A percentile compares a stretch with the other conserved stretches of the same genome.
Evolutionary conservation across 2,113 vertebrate genomes (phyloP).

Genomic region (Oriolus oriolus): DNA sequence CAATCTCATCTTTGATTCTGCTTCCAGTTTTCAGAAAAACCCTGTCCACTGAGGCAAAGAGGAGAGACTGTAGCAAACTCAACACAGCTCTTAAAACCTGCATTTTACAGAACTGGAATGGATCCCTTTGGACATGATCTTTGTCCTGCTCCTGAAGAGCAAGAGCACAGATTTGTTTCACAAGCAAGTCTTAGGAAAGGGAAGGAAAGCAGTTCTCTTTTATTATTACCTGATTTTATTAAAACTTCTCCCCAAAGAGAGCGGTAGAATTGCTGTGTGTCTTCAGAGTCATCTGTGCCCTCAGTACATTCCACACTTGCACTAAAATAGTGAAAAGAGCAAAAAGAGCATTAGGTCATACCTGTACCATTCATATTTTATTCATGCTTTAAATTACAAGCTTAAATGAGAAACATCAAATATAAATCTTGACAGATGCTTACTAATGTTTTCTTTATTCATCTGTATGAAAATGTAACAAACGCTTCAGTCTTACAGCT

Average conservation of each 20-base stretch:
- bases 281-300: background rate
- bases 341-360: background rate
- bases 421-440: background rate
- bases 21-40: background rate
- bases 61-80: background rate
- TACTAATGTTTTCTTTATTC: background rate
- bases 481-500: background rate
- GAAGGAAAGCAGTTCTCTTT: background rate
- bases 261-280: background rate
- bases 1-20: background rate
- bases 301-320: background rate
- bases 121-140: background rate
- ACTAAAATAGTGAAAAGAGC: background rate
- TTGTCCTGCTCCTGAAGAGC: fast-evolving
- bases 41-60: background rate
- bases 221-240: background rate
- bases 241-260: background rate
- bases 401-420: conserved; percentile 18
- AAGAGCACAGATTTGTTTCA: background rate
- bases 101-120: background rate
- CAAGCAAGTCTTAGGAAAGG: background rate
- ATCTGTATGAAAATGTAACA: background rate
- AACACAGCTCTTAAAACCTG: background rate
- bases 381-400: background rate
- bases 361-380: background rate